Percentiles rank a stretch among this genome's conserved stretches.
Conservation (phyloP, 2,113 vertebrate species). For the Platycercus adscitus region DNA sequence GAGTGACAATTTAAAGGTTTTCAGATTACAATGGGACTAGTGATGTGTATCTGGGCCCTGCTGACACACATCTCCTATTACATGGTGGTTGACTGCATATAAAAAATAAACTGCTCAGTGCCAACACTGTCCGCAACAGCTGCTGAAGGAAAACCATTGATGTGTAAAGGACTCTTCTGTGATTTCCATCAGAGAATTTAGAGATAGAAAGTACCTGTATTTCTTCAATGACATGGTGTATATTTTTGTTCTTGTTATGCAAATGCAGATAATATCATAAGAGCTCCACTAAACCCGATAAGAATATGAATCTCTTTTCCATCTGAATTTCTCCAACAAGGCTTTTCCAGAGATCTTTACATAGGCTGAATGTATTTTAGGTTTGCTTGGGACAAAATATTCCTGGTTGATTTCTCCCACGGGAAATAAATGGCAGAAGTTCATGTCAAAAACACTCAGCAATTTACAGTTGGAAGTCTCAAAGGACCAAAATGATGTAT, state of each 20-base stretch:
- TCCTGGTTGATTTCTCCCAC: neutral
- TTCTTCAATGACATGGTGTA: neutral
- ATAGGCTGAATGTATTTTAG: neutral
- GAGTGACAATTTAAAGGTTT: constrained; percentile 59
- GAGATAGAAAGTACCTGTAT: accelerated
- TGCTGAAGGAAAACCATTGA: constrained; percentile 42
- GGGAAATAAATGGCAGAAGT: constrained; percentile 2
- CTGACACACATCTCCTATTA: constrained; percentile 36
- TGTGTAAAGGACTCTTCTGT: neutral
- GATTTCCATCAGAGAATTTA: neutral
- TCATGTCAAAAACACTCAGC: neutral
- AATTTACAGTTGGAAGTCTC: neutral
- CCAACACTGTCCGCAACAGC: neutral
- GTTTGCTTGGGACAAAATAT: neutral
- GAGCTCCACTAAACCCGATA: neutral
- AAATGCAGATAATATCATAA: neutral
- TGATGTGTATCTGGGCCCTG: constrained; percentile 23
- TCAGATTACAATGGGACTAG: neutral
- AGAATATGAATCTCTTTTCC: neutral
- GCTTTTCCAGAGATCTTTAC: neutral
- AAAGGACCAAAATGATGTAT: constrained; percentile 3
- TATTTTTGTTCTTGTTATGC: neutral
- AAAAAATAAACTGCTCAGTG: constrained; percentile 53
- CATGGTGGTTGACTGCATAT: neutral
- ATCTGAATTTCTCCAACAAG: neutral